Conservation (phyloP, 2,113 vertebrate species). For the Dolichallabes microphthalmus region DNA sequence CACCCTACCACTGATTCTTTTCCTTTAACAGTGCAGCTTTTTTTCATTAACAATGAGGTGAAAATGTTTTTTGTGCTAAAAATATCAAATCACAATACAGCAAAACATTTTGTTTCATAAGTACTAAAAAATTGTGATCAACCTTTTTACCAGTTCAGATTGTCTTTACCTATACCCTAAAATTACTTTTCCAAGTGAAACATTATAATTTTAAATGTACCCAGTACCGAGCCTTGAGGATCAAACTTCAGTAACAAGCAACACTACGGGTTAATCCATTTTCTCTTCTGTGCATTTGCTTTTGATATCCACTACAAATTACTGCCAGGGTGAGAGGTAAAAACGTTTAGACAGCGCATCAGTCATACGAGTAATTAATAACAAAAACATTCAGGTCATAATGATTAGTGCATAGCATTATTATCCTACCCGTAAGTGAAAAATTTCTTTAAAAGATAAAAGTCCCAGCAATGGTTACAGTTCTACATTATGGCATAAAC, state of each 20-base stretch:
- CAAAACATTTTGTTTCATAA: not conserved
- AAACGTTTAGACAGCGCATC: constrained; percentile 53
- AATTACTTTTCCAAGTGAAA: not conserved
- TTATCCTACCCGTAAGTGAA: constrained; percentile 28
- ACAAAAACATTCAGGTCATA: constrained; percentile 50
- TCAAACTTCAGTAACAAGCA: not conserved
- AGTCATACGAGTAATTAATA: constrained; percentile 48
- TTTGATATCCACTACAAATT: constrained; percentile 42
- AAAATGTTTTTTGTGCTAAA: not conserved
- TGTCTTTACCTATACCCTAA: not conserved
- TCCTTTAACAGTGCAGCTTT: not conserved
- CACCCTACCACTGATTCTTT: not conserved
- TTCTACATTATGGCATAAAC: constrained; percentile 5
- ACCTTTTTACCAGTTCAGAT: not conserved
- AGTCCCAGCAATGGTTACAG: constrained; percentile 27
- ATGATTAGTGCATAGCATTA: constrained; percentile 52
- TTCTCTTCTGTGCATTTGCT: not conserved
- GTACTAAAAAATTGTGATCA: not conserved
- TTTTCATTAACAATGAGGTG: not conserved
- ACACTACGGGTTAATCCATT: not conserved
- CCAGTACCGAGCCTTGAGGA: constrained; percentile 7
- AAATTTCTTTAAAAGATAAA: constrained; percentile 2
- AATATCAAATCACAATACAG: not conserved
- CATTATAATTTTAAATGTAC: not conserved
- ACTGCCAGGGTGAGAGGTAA: constrained; percentile 62